Conservation (phyloP, 1,140 invertebrate species). For the Campodea augens region DNA sequence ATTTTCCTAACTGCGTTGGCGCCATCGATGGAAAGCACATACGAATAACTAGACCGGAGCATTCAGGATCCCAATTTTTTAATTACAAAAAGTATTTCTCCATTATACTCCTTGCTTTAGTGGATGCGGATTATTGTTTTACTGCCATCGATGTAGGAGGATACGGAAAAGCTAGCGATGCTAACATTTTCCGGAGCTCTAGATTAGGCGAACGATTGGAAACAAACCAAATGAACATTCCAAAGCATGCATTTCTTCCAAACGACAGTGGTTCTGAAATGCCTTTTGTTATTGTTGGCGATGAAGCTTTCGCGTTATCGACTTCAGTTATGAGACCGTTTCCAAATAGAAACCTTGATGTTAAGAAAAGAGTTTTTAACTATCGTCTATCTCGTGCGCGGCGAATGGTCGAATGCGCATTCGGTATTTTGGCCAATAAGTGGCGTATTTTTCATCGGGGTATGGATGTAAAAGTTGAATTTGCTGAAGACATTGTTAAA, state of each 20-base stretch:
- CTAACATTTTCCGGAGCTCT: conserved; percentile 11
- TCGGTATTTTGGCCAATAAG: conserved; percentile 17
- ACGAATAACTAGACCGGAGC: conserved; percentile 16
- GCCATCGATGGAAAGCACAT: conserved; percentile 19
- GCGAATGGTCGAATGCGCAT: conserved; percentile 18
- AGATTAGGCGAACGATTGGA: conserved; percentile 1
- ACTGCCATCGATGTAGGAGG: conserved; percentile 21
- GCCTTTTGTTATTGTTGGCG: conserved; percentile 16
- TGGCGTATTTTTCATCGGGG: conserved; percentile 12
- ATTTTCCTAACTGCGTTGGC: background rate
- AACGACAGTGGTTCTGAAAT: conserved; percentile 5
- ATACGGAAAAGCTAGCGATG: conserved; percentile 21
- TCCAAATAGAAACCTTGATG: conserved; percentile 7
- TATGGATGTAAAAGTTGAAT: background rate
- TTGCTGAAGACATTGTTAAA: conserved; percentile 3
- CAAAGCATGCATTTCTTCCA: background rate
- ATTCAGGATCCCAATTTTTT: conserved; percentile 21
- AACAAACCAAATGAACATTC: background rate
- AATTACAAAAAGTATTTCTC: conserved; percentile 28
- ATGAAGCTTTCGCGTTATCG: conserved; percentile 16
- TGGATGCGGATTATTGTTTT: conserved; percentile 22
- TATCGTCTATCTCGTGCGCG: conserved; percentile 17
- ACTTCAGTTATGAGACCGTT: conserved; percentile 15
- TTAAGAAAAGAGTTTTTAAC: conserved; percentile 16
- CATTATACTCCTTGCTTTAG: conserved; percentile 23